Conservation (phyloP, 92 coral and sea anemone genomes). For the Zoanthus solanderi region DNA sequence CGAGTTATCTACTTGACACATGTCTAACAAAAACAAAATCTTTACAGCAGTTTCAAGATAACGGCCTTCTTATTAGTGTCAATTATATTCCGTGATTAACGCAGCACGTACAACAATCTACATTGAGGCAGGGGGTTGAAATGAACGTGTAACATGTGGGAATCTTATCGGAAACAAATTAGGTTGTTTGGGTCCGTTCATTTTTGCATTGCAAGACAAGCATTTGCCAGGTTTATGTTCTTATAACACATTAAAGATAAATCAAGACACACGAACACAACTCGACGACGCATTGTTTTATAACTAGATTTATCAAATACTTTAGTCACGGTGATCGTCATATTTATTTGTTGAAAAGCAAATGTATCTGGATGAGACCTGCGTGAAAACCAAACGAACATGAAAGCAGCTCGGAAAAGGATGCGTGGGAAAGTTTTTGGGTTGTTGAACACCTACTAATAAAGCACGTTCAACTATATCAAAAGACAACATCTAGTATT, state of each 20-base stretch:
- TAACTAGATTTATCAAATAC: not conserved
- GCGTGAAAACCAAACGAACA: not conserved
- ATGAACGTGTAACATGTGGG: slow-evolving; percentile 2
- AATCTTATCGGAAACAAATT: slow-evolving; percentile 39
- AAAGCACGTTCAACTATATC: not conserved
- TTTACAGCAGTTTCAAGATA: not conserved
- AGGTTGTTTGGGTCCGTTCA: not conserved
- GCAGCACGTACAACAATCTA: slow-evolving; percentile 45
- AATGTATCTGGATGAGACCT: not conserved
- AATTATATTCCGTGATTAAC: slow-evolving; percentile 31
- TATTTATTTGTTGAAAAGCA: not conserved
- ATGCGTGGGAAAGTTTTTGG: slow-evolving; percentile 1
- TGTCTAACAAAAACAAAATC: slow-evolving; percentile 5
- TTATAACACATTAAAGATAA: not conserved
- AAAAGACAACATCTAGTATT: not conserved
- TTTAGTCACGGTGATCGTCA: not conserved
- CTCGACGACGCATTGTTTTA: not conserved
- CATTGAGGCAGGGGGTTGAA: slow-evolving; percentile 20
- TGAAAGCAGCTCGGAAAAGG: not conserved
- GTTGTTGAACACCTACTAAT: not conserved
- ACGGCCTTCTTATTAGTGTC: not conserved
- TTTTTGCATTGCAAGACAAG: not conserved
- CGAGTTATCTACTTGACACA: slow-evolving; percentile 28
- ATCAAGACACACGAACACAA: not conserved
- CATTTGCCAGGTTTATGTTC: not conserved